Evolutionary conservation across 1,140 invertebrate genomes (phyloP), one percentile per base, ranked within the genome.

Genomic region (Physella acuta): DNA sequence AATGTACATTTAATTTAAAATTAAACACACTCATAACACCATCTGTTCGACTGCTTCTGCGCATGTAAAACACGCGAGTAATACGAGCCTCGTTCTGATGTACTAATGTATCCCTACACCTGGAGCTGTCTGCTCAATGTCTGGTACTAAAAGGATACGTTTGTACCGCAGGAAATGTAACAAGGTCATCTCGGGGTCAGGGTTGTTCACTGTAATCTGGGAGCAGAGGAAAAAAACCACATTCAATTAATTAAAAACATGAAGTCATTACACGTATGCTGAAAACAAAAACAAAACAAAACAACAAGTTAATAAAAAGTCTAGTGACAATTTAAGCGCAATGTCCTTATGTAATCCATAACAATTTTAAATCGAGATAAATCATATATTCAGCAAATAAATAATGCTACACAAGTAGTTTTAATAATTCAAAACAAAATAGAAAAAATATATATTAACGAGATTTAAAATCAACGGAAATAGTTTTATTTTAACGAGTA

Each of bases 141-240:
- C 20, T 26, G 8, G n/a, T 28, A 30, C 20, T 14, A 30, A 5
- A 76, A 87, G 89, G 68, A 78, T 75, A 73, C 66, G 37, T 36
- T 61, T 67, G 16, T 49, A 39, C 5, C 93, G 86, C 30, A 95
- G 85, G 83, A 94, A 95, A 80, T 89, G 90, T 0, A 95, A 82
- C 17, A 95, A 82, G 0, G 93, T 94, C 89, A 91, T 93, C 88
- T 93, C 91, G 73, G 93, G 93, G 81, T 94, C 89, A 0, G 92
- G 88, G 72, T 89, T 85, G 5, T 82, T 68, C 78, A 94, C 92
- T 33, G 86, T 86, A n/a, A 94, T 88, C 92, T 93, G 75, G 8
- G 72, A 71, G 56, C 71, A 71, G 70, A 67, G 36, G 8, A 51
- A 33, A 51, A 62, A 0, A 20, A 26, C 16, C 24, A 33, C 58